Conservation (phyloP, 2,113 vertebrate species). For the Gobiocypris rarus region DNA sequence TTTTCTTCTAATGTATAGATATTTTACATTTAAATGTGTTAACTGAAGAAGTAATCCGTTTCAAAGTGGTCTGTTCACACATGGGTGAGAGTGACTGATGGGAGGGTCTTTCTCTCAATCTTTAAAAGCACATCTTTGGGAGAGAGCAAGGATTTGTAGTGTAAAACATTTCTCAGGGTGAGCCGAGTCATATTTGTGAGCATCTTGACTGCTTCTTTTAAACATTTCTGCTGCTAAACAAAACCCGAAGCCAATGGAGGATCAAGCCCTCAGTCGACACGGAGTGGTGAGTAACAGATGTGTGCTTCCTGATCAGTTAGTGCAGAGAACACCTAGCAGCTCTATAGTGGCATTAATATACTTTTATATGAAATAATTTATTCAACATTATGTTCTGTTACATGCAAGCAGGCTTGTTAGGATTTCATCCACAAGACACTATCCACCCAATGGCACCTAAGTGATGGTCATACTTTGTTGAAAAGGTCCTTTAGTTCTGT, state of each 20-base stretch:
- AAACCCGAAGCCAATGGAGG: neutral
- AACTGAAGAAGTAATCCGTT: neutral
- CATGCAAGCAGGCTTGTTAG: neutral
- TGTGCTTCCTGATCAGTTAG: neutral
- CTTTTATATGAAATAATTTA: neutral
- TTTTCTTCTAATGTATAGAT: neutral
- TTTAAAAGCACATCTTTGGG: slow-evolving; percentile 1
- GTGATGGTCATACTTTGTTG: slow-evolving; percentile 33
- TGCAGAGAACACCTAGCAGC: neutral
- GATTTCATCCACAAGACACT: no score
- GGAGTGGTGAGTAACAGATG: neutral
- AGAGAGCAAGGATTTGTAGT: neutral
- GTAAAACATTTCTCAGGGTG: neutral
- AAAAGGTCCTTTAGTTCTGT: neutral
- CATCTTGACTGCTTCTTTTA: neutral
- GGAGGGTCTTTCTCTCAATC: neutral
- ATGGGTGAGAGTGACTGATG: neutral
- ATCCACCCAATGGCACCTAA: neutral
- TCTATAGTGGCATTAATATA: neutral
- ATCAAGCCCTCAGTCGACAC: neutral
- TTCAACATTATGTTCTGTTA: neutral
- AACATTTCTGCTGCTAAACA: neutral
- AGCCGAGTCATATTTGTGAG: neutral
- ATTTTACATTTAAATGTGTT: neutral
- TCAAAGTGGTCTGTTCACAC: neutral